Evolutionary conservation across 2,888 invertebrate species (phyloP).

Genomic region (Acholoe squamosa): DNA sequence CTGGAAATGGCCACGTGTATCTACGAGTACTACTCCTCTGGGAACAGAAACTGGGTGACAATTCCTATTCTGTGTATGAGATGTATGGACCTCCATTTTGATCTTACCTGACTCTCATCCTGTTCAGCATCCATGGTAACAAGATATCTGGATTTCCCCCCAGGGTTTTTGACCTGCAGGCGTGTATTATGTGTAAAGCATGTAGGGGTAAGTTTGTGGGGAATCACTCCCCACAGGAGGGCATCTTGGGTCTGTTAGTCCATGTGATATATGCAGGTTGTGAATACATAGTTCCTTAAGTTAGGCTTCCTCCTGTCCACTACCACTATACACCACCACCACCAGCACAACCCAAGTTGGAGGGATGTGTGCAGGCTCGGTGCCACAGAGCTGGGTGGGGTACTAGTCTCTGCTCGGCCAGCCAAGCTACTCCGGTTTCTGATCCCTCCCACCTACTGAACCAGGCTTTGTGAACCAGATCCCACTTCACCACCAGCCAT

Average conservation of each 20-base stretch:
- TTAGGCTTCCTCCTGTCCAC: background rate
- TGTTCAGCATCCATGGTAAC: background rate
- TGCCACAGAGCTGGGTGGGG: background rate
- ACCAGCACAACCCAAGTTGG: background rate
- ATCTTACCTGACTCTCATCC: background rate
- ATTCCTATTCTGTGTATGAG: too few species aligned
- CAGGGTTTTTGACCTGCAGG: background rate
- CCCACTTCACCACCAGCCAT: background rate
- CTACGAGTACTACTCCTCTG: too few species aligned
- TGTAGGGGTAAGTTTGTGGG: background rate
- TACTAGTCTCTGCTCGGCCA: background rate
- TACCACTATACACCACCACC: background rate
- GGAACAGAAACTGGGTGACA: too few species aligned
- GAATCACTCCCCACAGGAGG: background rate
- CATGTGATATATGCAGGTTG: background rate
- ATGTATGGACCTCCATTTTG: too few species aligned
- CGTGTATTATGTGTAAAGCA: too few species aligned
- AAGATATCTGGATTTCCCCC: background rate
- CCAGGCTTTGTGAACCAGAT: background rate
- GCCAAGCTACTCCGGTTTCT: background rate
- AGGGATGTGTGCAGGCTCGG: background rate
- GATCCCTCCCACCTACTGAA: background rate
- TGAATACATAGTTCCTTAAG: background rate
- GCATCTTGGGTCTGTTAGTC: background rate
- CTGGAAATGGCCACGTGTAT: too few species aligned